Percentiles rank a stretch among this genome's conserved stretches.
Conservation (phyloP, 2,113 vertebrate species). For the Panthera uncia region DNA sequence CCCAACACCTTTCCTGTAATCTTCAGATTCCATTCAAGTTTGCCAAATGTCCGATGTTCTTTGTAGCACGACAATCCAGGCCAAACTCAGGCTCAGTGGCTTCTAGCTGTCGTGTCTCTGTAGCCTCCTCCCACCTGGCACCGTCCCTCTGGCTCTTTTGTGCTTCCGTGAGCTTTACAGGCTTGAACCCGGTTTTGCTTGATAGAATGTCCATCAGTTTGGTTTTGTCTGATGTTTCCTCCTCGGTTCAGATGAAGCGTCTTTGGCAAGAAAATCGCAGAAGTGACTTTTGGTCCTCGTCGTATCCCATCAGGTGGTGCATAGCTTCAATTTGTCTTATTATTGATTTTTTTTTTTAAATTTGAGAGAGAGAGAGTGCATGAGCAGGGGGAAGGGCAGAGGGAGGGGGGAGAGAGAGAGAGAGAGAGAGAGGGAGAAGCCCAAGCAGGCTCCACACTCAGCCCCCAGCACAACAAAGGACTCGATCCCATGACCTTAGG, state of each 20-base stretch:
- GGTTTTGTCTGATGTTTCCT: not conserved
- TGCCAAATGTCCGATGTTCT: not conserved
- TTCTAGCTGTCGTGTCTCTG: not conserved
- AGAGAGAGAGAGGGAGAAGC: too few relatives aligned
- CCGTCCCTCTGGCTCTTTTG: not conserved
- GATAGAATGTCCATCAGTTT: not conserved
- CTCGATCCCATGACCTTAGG: too few relatives aligned
- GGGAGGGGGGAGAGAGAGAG: too few relatives aligned
- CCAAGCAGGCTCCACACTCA: too few relatives aligned
- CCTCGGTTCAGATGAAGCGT: not conserved
- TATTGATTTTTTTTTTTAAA: not conserved
- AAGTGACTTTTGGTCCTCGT: not conserved
- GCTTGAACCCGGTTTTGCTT: not conserved
- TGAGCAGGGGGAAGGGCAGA: too few relatives aligned
- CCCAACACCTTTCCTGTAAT: not conserved
- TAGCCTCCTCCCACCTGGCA: not conserved
- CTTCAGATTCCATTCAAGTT: not conserved
- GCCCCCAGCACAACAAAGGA: too few relatives aligned
- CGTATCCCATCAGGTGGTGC: not conserved
- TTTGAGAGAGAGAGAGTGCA: too few relatives aligned
- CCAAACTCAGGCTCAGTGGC: not conserved
- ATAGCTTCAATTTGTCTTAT: not conserved
- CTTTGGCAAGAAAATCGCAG: not conserved
- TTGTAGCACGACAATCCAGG: not conserved
- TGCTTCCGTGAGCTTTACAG: not conserved